Evolutionary conservation across 1,140 invertebrate genomes (phyloP).

Genomic region (Adelges cooleyi): DNA sequence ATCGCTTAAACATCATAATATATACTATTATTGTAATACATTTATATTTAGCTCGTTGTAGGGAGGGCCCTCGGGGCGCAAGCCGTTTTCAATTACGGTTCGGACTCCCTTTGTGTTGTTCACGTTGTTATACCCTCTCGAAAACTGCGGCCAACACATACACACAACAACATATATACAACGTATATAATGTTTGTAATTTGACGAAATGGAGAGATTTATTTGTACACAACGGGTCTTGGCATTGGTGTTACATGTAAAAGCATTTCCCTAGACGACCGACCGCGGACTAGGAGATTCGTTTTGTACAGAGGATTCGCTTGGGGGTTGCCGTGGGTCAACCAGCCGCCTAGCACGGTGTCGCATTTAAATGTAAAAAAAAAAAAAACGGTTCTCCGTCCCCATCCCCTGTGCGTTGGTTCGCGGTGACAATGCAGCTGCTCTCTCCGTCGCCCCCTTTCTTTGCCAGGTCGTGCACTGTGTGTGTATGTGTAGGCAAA

Average conservation of each 20-base stretch:
- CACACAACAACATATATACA: no score
- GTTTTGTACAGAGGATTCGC: neutral
- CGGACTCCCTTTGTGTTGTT: no score
- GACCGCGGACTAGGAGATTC: neutral
- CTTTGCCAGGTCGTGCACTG: neutral
- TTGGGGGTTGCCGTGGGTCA: constrained; percentile 18
- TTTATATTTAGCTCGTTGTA: no score
- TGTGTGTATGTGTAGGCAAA: neutral
- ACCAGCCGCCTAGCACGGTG: neutral
- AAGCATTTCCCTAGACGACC: constrained; percentile 19
- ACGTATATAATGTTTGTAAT: no score
- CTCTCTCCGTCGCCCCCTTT: neutral
- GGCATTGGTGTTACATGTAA: neutral
- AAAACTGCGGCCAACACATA: no score
- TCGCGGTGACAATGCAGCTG: constrained; percentile 17
- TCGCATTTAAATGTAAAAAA: constrained; percentile 25
- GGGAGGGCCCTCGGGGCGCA: no score
- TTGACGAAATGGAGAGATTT: constrained; percentile 15
- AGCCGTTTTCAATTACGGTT: no score
- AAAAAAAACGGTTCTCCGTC: neutral
- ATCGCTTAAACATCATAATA: no score
- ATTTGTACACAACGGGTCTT: neutral
- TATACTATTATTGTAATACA: no score
- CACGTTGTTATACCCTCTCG: no score
- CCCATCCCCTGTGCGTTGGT: neutral